Conservation (phyloP, 2,888 invertebrate species). For the Heliothis peltigera region DNA sequence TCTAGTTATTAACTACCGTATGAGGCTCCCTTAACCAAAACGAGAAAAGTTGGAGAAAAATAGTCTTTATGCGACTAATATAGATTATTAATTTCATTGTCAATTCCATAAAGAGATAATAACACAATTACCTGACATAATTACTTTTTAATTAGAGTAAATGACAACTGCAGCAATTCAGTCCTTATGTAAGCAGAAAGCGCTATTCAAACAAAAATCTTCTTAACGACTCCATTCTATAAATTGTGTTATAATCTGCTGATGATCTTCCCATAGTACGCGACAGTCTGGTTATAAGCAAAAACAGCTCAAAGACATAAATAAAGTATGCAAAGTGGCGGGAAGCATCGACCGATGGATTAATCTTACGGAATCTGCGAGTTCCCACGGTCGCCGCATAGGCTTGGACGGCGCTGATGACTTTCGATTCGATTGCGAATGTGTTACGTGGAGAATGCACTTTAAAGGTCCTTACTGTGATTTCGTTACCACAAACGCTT, state of each 20-base stretch:
- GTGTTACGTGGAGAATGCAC: constrained; percentile 1
- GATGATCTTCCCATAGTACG: constrained; percentile 53
- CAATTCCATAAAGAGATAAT: constrained; percentile 21
- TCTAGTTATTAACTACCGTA: constrained; percentile 8
- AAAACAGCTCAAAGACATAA: constrained; percentile 68
- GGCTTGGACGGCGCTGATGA: constrained; percentile 51
- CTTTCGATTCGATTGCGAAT: constrained; percentile 54
- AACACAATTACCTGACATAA: constrained; percentile 1
- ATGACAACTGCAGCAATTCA: not conserved
- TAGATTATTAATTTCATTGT: constrained; percentile 29
- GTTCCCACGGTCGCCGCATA: constrained; percentile 74
- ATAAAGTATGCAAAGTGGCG: constrained; percentile 74
- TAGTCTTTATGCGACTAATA: constrained; percentile 32
- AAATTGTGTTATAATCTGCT: constrained; percentile 42
- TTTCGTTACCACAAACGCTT: not conserved
- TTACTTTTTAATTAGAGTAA: constrained; percentile 15
- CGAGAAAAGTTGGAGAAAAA: constrained; percentile 21
- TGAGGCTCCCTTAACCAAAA: constrained; percentile 21
- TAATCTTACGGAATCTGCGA: constrained; percentile 73
- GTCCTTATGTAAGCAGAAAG: constrained; percentile 8
- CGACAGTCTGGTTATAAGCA: constrained; percentile 53
- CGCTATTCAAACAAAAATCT: constrained; percentile 10
- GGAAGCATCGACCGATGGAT: constrained; percentile 73
- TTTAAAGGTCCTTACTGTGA: not conserved
- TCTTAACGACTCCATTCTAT: constrained; percentile 10